Base-by-base conservation (phyloP, 1,140 invertebrate genomes). In the Papilio polyxenes region DNA sequence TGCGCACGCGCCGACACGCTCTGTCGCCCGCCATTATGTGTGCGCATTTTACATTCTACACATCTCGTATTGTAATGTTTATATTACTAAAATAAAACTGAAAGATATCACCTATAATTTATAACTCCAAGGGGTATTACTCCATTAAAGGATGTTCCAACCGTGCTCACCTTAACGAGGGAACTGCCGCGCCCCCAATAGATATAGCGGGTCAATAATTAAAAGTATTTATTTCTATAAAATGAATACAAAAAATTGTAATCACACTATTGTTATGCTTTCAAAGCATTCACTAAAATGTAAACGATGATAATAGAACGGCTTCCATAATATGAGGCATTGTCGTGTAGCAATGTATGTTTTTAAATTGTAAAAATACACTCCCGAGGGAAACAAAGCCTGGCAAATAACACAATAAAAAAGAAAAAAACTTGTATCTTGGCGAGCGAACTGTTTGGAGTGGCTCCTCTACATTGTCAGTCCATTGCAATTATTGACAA, bases 1-100 rank as follows among this genome's bases (percentile, higher is more conserved):
- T 82, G 81, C 81, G 81, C 81, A 82, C 81, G 81, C 81, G 81
- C 51, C 81, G 75, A 7, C 11, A 82, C 75, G 81, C 81, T 53
- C 76, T 62, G 13, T 6, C 31, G 40, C 56, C 23, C 40, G 11
- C 72, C 40, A 37, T 56, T 56, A 44, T 44, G 23, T 76, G 17
- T 65, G 37, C 40, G 56, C 59, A 56, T 59, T 23, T 48, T n/a
- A 4, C 17, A 51, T 51, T n/a, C 17, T 49, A 51, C 59, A 59
- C 31, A 23, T 9, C 20, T 31, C 11, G 5, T 74, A 44, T 74
- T 74, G 13, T 74, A 44, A 13, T 74, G 6, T 74, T 74, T 74
- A 6, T 72, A 11, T n/a, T n/a, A 44, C 7, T 37, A 31, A 23
- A 65, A 23, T 23, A 20, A 11, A 23, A 65, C 2, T 31, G 3